Conservation (phyloP, 2,888 invertebrate genomes). For the Nymphalis polychloros region DNA sequence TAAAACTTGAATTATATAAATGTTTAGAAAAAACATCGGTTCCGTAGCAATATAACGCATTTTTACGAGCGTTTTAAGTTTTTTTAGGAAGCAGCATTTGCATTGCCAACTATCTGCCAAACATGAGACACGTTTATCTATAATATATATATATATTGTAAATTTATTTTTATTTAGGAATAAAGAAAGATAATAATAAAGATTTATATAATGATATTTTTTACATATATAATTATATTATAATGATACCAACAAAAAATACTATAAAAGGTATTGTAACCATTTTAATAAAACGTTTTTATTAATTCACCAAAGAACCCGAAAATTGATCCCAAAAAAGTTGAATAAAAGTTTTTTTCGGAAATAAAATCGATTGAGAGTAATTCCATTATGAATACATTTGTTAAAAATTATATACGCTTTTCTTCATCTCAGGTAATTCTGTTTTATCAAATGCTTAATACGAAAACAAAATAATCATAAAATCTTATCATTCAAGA, state of each 20-base stretch:
- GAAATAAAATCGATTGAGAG: neutral
- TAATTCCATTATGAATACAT: slow-evolving; percentile 9
- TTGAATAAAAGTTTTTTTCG: neutral
- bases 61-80: no score
- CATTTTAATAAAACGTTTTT: neutral
- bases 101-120: no score
- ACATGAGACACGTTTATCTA: no score
- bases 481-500: neutral
- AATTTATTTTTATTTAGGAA: no score
- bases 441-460: neutral
- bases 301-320: neutral
- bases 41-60: slow-evolving; percentile 1
- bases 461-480: neutral
- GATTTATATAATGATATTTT: no score
- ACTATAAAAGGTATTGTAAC: no score
- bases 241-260: no score
- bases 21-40: slow-evolving; percentile 16
- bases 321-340: neutral
- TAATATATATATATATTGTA: no score
- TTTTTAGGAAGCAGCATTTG: no score
- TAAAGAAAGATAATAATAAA: no score
- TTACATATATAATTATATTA: no score
- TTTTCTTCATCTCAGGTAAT: neutral
- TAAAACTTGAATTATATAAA: slow-evolving; percentile 12
- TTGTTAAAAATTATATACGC: neutral